phyloP scores from a whole-genome alignment of 2,888 invertebrate genomes.

The Hydrotaea cyrtoneurina region DNA sequence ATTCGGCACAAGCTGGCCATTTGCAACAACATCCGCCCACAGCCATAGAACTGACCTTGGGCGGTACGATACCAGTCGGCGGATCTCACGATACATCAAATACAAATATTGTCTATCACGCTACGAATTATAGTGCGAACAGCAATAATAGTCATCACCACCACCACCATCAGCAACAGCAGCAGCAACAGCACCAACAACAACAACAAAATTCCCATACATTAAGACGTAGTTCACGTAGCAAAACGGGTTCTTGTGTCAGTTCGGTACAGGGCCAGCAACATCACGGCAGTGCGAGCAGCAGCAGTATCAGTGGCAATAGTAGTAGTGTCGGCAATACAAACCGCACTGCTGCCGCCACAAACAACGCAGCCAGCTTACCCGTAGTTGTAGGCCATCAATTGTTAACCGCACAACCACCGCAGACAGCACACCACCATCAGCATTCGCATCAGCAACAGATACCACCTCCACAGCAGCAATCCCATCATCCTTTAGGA shows the following conservation, averaged over 20 bases:
- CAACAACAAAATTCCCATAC: constrained; percentile 73
- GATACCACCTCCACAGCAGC: constrained; percentile 35
- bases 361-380: constrained; percentile 59
- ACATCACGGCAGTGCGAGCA: constrained; percentile 75
- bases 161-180: constrained; percentile 58
- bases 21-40: constrained; percentile 50
- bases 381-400: constrained; percentile 66
- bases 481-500: not conserved
- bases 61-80: constrained; percentile 51
- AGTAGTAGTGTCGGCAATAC: constrained; percentile 63
- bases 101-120: constrained; percentile 55
- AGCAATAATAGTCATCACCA: constrained; percentile 48
- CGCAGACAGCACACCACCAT: constrained; percentile 58
- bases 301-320: constrained; percentile 69
- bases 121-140: constrained; percentile 59
- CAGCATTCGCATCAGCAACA: constrained; percentile 52
- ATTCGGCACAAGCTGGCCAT: constrained; percentile 36
- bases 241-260: constrained; percentile 81
- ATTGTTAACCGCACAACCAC: constrained; percentile 59
- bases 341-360: constrained; percentile 57
- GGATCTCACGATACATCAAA: constrained; percentile 50
- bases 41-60: constrained; percentile 57
- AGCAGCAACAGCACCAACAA: no score
- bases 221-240: constrained; percentile 80
- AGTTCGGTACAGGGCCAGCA: constrained; percentile 75